Conservation (phyloP, 1,140 invertebrate species). For the Zaprionus gabonicus region DNA sequence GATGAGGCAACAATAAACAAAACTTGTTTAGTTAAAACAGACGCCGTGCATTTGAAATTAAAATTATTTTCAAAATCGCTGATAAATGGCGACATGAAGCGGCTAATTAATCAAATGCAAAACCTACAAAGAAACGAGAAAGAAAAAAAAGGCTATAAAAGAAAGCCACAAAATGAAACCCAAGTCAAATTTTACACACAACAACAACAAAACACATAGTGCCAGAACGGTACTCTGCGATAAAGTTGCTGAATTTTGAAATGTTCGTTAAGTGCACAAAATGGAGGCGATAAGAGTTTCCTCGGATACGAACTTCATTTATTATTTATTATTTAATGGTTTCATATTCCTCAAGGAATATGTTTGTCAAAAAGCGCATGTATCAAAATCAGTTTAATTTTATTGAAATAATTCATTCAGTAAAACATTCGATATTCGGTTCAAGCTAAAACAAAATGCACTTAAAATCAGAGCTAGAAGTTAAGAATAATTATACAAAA, state of each 20-base stretch:
- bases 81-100: conserved; percentile 72
- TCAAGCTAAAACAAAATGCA: neutral
- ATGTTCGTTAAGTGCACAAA: conserved; percentile 9
- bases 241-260: conserved; percentile 6
- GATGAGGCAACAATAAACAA: conserved; percentile 44
- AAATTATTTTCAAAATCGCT: conserved; percentile 63
- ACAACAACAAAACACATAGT: conserved; percentile 39
- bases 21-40: conserved; percentile 66
- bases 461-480: neutral
- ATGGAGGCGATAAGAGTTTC: neutral
- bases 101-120: conserved; percentile 80
- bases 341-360: neutral
- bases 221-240: conserved; percentile 39
- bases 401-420: neutral
- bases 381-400: neutral
- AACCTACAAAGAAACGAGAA: conserved; percentile 38
- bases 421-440: neutral
- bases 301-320: neutral
- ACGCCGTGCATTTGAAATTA: conserved; percentile 48
- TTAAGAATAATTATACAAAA: neutral
- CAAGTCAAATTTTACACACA: conserved; percentile 52
- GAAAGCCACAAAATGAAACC: conserved; percentile 22
- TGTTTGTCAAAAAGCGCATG: neutral
- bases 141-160: conserved; percentile 19
- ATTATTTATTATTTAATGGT: neutral